phyloP scores from a whole-genome alignment of 2,888 invertebrate species.

The Drosophila paramelanica region DNA sequence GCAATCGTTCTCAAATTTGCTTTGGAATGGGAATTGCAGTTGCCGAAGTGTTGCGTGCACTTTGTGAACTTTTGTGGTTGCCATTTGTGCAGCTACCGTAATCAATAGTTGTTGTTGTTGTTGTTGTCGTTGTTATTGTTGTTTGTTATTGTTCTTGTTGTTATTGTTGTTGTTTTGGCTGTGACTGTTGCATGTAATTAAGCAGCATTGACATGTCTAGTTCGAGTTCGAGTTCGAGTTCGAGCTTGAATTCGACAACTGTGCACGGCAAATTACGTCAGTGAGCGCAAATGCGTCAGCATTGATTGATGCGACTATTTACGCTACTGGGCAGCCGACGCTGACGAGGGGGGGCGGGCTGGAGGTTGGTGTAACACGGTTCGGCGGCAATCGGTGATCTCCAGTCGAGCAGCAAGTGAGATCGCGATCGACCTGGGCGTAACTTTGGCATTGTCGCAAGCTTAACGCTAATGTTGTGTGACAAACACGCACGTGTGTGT shows the following conservation, averaged over 20 bases:
- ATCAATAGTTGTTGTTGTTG: slow-evolving; percentile 44
- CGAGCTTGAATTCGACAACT: slow-evolving; percentile 69
- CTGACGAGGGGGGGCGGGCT: neutral
- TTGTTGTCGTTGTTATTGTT: slow-evolving; percentile 33
- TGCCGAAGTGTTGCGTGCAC: slow-evolving; percentile 63
- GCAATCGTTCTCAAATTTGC: slow-evolving; percentile 44
- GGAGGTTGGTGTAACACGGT: slow-evolving; percentile 26
- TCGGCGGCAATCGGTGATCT: slow-evolving; percentile 60
- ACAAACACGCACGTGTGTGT: slow-evolving; percentile 11
- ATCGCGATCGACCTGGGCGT: slow-evolving; percentile 63
- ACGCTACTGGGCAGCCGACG: slow-evolving; percentile 1
- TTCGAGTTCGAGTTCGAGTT: slow-evolving; percentile 46
- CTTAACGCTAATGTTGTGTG: slow-evolving; percentile 51
- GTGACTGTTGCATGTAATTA: slow-evolving; percentile 69
- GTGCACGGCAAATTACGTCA: slow-evolving; percentile 66
- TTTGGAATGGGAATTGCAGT: slow-evolving; percentile 35
- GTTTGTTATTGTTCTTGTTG: slow-evolving; percentile 12
- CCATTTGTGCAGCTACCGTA: slow-evolving; percentile 48
- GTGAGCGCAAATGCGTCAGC: slow-evolving; percentile 70
- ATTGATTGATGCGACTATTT: slow-evolving; percentile 37
- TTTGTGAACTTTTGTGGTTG: slow-evolving; percentile 67
- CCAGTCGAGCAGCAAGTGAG: slow-evolving; percentile 31
- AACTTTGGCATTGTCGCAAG: slow-evolving; percentile 68
- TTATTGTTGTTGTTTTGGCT: slow-evolving; percentile 32
- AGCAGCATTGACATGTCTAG: slow-evolving; percentile 79